A percentile compares a stretch with the other conserved stretches of the same genome.
phyloP scores from a whole-genome alignment of 2,888 invertebrate genomes.

The Thysanoteuthis rhombus region DNA sequence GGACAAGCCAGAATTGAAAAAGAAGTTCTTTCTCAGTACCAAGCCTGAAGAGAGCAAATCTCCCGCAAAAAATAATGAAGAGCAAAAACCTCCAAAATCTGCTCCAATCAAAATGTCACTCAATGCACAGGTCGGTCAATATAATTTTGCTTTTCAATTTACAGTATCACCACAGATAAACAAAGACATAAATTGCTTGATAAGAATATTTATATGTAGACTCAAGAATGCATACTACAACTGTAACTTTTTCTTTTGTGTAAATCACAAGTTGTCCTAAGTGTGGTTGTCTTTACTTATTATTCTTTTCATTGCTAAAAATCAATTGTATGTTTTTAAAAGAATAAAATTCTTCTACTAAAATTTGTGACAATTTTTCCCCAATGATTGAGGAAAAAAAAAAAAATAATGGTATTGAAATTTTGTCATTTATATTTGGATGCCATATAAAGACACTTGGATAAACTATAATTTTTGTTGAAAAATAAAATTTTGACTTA shows the following conservation, averaged over 20 bases:
- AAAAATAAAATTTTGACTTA: too few species aligned
- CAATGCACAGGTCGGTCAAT: not conserved
- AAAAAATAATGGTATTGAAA: too few species aligned
- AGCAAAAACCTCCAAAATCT: not conserved
- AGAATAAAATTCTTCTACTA: too few species aligned
- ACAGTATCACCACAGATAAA: not conserved
- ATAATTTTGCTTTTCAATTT: not conserved
- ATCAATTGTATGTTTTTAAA: too few species aligned
- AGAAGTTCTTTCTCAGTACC: slow-evolving; percentile 41
- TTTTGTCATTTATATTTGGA: too few species aligned
- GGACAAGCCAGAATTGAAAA: slow-evolving; percentile 41
- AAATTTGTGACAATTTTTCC: too few species aligned
- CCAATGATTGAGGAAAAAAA: too few species aligned
- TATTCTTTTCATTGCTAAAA: too few species aligned
- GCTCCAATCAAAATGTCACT: slow-evolving; percentile 32
- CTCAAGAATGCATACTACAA: too few species aligned
- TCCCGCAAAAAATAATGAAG: not conserved
- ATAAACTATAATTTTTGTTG: too few species aligned
- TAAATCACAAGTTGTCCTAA: not conserved
- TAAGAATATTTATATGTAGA: not conserved
- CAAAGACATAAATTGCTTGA: not conserved
- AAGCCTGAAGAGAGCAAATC: not conserved
- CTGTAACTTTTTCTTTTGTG: not conserved
- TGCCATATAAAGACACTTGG: too few species aligned
- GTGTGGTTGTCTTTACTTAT: not conserved